Evolutionary conservation across 2,113 vertebrate genomes (phyloP).

Genomic region (Gavialis gangeticus): DNA sequence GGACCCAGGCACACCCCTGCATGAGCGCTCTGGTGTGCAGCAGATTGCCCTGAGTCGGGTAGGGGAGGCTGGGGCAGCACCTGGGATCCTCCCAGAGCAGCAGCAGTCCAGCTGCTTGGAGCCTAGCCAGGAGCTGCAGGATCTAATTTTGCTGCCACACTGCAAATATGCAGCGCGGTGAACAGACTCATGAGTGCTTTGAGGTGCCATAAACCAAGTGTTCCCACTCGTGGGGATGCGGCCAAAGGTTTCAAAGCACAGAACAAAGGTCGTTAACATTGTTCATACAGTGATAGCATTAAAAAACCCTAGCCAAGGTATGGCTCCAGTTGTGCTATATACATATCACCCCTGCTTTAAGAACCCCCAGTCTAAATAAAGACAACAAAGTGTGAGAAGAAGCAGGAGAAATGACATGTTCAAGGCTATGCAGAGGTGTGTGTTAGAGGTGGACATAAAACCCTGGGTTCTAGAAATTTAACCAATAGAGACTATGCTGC

Average conservation of each 20-base stretch:
- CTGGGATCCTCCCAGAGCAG: too few species aligned
- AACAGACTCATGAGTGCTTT: too few species aligned
- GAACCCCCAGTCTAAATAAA: accelerated
- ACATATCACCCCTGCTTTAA: not conserved
- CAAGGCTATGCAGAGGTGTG: not conserved
- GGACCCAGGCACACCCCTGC: too few species aligned
- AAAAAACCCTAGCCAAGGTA: not conserved
- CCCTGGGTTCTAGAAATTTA: not conserved
- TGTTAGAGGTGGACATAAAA: not conserved
- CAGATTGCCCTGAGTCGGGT: too few species aligned
- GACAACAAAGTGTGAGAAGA: accelerated
- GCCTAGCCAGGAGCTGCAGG: too few species aligned
- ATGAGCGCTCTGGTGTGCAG: too few species aligned
- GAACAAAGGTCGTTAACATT: not conserved
- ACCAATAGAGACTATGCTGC: not conserved
- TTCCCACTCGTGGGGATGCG: too few species aligned
- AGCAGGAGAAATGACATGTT: not conserved
- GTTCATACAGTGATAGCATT: not conserved
- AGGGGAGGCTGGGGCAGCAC: too few species aligned
- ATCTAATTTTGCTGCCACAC: too few species aligned
- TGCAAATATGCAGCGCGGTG: too few species aligned
- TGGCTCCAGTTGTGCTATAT: accelerated
- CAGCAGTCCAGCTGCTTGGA: too few species aligned
- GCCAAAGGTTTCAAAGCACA: not conserved
- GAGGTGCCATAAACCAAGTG: too few species aligned